Conservation (phyloP, 1,140 invertebrate genomes). For the Drosophila grimshawi region DNA sequence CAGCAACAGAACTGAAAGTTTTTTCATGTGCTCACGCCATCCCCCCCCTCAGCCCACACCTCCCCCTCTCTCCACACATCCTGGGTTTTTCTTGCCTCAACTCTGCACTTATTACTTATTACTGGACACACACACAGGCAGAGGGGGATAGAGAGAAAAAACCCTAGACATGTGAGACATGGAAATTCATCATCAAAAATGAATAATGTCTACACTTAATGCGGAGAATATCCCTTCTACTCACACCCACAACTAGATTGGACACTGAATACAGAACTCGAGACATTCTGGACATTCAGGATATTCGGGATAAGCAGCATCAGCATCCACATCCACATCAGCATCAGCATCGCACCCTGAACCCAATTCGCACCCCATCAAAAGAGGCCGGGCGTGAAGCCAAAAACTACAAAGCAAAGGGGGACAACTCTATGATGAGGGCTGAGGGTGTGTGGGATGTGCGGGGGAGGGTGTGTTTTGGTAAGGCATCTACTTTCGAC, state of each 20-base stretch:
- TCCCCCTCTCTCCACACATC: no score
- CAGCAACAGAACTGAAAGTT: slow-evolving; percentile 79
- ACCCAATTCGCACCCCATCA: slow-evolving; percentile 81
- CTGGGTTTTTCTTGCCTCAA: slow-evolving; percentile 51
- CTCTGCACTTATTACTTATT: slow-evolving; percentile 81
- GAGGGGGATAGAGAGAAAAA: slow-evolving; percentile 24
- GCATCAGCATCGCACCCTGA: slow-evolving; percentile 58
- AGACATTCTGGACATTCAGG: slow-evolving; percentile 52
- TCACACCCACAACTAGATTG: slow-evolving; percentile 11
- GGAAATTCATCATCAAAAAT: slow-evolving; percentile 84
- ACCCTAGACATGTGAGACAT: slow-evolving; percentile 81
- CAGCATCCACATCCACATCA: slow-evolving; percentile 54
- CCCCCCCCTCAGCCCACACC: slow-evolving; percentile 6
- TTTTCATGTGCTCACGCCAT: slow-evolving; percentile 64
- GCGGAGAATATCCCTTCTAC: slow-evolving; percentile 43
- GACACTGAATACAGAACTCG: slow-evolving; percentile 20
- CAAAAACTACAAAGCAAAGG: slow-evolving; percentile 36
- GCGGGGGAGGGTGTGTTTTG: neutral
- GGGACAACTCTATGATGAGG: slow-evolving; percentile 5
- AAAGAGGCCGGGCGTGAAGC: slow-evolving; percentile 73
- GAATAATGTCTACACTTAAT: slow-evolving; percentile 84
- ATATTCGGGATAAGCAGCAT: slow-evolving; percentile 59
- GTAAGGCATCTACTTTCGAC: slow-evolving; percentile 30
- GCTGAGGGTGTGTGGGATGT: neutral
- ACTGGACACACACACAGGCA: slow-evolving; percentile 56